Conservation (phyloP, 2,797 vertebrate species). For the Acipenser transmontanus region DNA sequence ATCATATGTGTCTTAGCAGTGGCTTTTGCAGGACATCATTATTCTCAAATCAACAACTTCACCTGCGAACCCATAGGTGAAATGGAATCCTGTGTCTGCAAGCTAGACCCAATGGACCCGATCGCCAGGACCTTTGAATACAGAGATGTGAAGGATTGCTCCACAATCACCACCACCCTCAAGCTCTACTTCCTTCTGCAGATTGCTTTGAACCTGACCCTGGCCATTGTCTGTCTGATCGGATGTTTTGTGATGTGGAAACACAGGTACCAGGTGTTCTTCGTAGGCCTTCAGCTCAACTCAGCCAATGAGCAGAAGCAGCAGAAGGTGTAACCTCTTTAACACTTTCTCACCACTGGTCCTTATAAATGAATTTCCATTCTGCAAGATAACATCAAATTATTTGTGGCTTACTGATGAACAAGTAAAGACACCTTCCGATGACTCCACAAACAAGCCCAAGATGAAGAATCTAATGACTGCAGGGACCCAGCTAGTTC, state of each 20-base stretch:
- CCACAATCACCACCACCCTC: constrained; percentile 61
- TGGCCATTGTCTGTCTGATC: constrained; percentile 70
- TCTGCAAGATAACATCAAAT: constrained; percentile 8
- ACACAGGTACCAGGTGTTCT: constrained; percentile 91
- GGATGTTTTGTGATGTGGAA: constrained; percentile 93
- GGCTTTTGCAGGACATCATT: constrained; percentile 78
- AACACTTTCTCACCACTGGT: neutral
- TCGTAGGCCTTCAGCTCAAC: constrained; percentile 65
- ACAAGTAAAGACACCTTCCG: no score
- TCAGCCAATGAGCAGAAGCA: constrained; percentile 43
- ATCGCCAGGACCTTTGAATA: constrained; percentile 80
- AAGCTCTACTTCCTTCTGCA: constrained; percentile 76
- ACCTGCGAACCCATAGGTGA: constrained; percentile 45
- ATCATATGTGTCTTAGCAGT: constrained; percentile 73
- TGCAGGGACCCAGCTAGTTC: no score
- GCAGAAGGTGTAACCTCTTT: constrained; percentile 53
- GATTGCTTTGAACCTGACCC: constrained; percentile 74
- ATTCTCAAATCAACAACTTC: constrained; percentile 60
- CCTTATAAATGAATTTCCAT: constrained; percentile 10
- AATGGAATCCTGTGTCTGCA: constrained; percentile 67
- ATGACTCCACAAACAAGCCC: no score
- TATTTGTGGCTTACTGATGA: neutral
- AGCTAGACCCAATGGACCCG: constrained; percentile 63
- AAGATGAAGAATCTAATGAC: no score
- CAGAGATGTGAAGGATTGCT: constrained; percentile 62